phyloP scores from a whole-genome alignment of 2,888 invertebrate genomes.

The Cenopis cana region DNA sequence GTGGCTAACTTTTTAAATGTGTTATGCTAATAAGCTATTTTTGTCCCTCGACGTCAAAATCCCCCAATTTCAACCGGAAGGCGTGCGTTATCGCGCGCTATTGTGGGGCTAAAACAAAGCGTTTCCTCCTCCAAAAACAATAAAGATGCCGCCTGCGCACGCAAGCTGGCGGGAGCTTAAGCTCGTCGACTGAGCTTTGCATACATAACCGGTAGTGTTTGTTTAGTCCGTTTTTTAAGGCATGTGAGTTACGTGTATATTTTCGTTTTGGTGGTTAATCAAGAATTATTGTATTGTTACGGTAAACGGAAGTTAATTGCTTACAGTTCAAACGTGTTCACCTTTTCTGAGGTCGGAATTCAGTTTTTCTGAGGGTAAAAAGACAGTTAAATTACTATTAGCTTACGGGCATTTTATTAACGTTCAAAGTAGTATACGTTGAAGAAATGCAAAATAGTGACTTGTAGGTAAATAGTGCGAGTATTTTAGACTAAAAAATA shows the following conservation, averaged over 20 bases:
- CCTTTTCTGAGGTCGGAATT: no score
- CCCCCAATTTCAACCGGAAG: slow-evolving; percentile 27
- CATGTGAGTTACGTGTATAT: background rate
- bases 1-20: no score
- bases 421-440: no score
- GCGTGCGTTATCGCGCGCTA: slow-evolving; percentile 18
- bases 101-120: slow-evolving; percentile 30
- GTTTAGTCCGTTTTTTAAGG: background rate
- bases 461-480: no score
- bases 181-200: slow-evolving; percentile 9
- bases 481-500: no score
- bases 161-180: slow-evolving; percentile 16
- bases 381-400: no score
- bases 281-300: no score
- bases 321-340: no score
- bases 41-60: slow-evolving; percentile 4
- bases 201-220: slow-evolving; percentile 9
- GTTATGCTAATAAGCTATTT: background rate
- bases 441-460: no score
- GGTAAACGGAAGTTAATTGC: no score
- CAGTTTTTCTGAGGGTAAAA: no score
- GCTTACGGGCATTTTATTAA: no score
- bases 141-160: slow-evolving; percentile 24
- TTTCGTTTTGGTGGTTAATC: background rate
- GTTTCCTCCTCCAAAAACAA: slow-evolving; percentile 34